Evolutionary conservation across 2,888 invertebrate species (phyloP).

Genomic region (Octonoba sinensis): DNA sequence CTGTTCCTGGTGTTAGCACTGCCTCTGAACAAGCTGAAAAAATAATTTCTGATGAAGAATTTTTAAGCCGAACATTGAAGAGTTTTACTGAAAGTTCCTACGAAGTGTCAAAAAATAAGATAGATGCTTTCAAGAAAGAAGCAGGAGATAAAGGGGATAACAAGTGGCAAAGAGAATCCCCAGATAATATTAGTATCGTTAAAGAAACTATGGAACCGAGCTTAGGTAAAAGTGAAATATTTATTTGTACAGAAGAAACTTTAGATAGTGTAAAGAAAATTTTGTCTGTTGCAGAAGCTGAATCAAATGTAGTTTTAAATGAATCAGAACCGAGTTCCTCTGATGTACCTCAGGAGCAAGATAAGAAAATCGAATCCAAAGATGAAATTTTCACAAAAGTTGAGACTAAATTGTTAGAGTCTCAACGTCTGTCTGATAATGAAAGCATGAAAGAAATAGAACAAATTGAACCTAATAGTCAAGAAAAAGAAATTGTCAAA

Average conservation of each 20-base stretch:
- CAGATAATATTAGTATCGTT: constrained; percentile 48
- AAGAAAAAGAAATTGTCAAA: not conserved
- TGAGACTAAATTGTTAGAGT: not conserved
- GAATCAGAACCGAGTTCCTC: constrained; percentile 5
- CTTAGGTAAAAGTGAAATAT: constrained; percentile 59
- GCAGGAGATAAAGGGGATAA: constrained; percentile 30
- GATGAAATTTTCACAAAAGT: constrained; percentile 1
- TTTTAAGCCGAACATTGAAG: constrained; percentile 43
- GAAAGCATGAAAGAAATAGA: not conserved
- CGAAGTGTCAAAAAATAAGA: constrained; percentile 38
- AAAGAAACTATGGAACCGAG: constrained; percentile 52
- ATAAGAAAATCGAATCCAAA: not conserved
- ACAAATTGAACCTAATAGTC: not conserved
- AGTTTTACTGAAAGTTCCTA: constrained; percentile 31
- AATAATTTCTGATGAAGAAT: constrained; percentile 32
- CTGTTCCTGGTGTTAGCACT: not conserved
- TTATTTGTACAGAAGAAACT: constrained; percentile 58
- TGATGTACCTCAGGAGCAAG: not conserved
- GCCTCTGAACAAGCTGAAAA: not conserved
- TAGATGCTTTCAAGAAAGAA: constrained; percentile 52
- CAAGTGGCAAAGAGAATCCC: constrained; percentile 59
- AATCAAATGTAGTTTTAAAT: constrained; percentile 49
- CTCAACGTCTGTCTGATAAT: not conserved
- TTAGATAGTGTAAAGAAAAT: constrained; percentile 56
- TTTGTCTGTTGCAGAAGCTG: constrained; percentile 57